These are phyloP conservation scores for Protonemura montana DNA, from an alignment of 2,888 invertebrate genomes.

Conservation along the genomic window DNA sequence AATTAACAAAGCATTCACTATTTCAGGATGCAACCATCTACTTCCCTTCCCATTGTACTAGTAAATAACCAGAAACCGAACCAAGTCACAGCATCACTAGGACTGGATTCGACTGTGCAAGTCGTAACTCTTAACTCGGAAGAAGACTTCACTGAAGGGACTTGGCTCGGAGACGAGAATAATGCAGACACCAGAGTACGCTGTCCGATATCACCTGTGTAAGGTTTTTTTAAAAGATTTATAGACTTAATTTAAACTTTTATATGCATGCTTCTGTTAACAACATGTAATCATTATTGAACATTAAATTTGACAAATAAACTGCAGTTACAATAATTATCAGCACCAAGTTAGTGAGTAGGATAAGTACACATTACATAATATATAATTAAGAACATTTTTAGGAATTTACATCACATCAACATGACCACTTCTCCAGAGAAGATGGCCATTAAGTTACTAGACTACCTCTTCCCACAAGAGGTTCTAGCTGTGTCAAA, in stretches of 20 bases:
- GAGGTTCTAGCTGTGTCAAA: slow-evolving; percentile 63
- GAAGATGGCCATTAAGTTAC: slow-evolving; percentile 63
- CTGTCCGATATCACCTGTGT: slow-evolving; percentile 60
- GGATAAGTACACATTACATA: too few relatives aligned
- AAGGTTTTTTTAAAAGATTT: slow-evolving; percentile 50
- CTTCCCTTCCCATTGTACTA: slow-evolving; percentile 44
- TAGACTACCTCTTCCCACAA: slow-evolving; percentile 62
- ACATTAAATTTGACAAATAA: too few relatives aligned
- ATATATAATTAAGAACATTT: too few relatives aligned
- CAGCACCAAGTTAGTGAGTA: too few relatives aligned
- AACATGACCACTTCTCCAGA: slow-evolving; percentile 62
- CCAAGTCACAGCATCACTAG: slow-evolving; percentile 50
- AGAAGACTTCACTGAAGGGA: slow-evolving; percentile 60
- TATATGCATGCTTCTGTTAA: too few relatives aligned
- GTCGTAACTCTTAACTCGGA: slow-evolving; percentile 56
- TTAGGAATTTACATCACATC: slow-evolving; percentile 60
- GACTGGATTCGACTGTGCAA: slow-evolving; percentile 51
- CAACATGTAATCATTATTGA: too few relatives aligned
- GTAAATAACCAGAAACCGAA: slow-evolving; percentile 48
- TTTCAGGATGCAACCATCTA: slow-evolving; percentile 1
- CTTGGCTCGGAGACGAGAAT: slow-evolving; percentile 62
- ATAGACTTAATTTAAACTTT: too few relatives aligned
- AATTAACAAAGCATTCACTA: neutral
- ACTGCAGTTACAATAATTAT: too few relatives aligned
- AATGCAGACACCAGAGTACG: slow-evolving; percentile 61